phyloP scores from a whole-genome alignment of 1,140 invertebrate species.

The Drosophila sulfurigaster region DNA sequence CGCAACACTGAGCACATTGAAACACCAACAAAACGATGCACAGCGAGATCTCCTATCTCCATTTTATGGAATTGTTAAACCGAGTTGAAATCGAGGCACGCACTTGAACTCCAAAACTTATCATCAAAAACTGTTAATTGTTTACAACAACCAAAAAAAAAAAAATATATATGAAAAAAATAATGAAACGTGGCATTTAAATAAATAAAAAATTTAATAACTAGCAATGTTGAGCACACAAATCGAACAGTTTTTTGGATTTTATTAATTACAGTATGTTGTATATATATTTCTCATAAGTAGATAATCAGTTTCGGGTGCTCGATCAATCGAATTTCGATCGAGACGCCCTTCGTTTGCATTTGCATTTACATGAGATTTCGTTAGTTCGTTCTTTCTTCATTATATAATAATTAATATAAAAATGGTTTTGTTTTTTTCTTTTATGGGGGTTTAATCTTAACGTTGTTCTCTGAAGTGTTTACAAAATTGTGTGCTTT shows the following conservation, averaged over 20 bases:
- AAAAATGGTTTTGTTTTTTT: conserved; percentile 56
- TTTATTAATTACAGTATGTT: conserved; percentile 76
- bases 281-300: conserved; percentile 62
- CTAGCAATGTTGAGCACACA: conserved; percentile 70
- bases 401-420: conserved; percentile 59
- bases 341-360: conserved; percentile 65
- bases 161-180: conserved; percentile 17
- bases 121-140: conserved; percentile 65
- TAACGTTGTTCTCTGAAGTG: conserved; percentile 38
- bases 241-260: conserved; percentile 49
- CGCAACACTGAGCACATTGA: conserved; percentile 32
- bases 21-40: conserved; percentile 52
- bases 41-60: conserved; percentile 50
- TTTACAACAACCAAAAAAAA: conserved; percentile 53
- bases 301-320: conserved; percentile 68
- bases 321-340: conserved; percentile 45
- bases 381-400: conserved; percentile 53
- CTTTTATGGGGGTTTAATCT: conserved; percentile 48
- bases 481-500: conserved; percentile 58
- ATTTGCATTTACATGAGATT: conserved; percentile 75
- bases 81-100: conserved; percentile 64
- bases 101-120: conserved; percentile 51
- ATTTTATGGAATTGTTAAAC: conserved; percentile 58
- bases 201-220: conserved; percentile 67
- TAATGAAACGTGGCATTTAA: conserved; percentile 76